These are phyloP conservation scores for Diaprepes abbreviatus DNA, from an alignment of 2,888 invertebrate genomes.

Conservation along the genomic window DNA sequence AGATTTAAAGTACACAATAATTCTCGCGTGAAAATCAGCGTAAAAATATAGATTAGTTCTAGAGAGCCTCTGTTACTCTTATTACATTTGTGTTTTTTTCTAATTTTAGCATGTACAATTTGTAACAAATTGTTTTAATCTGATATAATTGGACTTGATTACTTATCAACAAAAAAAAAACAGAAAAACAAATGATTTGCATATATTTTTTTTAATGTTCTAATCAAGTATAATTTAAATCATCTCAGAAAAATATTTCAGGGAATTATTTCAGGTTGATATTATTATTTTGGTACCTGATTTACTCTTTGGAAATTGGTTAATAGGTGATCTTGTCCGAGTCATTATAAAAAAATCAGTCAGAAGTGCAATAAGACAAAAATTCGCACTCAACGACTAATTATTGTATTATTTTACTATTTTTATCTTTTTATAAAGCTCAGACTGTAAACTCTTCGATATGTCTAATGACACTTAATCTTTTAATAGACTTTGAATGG, in stretches of 20 bases:
- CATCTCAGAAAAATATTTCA: too few species aligned
- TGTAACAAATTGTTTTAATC: constrained; percentile 16
- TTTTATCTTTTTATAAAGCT: constrained; percentile 19
- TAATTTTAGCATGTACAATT: constrained; percentile 14
- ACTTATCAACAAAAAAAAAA: not conserved
- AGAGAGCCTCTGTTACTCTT: constrained; percentile 17
- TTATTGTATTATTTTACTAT: constrained; percentile 17
- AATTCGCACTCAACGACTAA: constrained; percentile 19
- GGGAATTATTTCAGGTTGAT: too few species aligned
- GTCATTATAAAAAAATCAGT: constrained; percentile 1
- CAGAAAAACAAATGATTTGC: too few species aligned
- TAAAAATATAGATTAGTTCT: too few species aligned
- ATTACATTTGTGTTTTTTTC: not conserved
- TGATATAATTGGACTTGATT: constrained; percentile 5
- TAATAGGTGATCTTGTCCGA: not conserved
- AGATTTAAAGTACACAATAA: not conserved
- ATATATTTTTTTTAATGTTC: too few species aligned
- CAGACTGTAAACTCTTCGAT: constrained; percentile 7
- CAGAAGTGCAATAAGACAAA: constrained; percentile 31
- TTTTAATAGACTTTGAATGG: not conserved
- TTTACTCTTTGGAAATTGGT: not conserved
- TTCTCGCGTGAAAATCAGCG: not conserved
- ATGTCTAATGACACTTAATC: not conserved
- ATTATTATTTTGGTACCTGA: too few species aligned
- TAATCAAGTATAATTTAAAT: too few species aligned